These are phyloP conservation scores for Dinomys branickii DNA, from an alignment of 2,113 vertebrate species.

Conservation along the genomic window DNA sequence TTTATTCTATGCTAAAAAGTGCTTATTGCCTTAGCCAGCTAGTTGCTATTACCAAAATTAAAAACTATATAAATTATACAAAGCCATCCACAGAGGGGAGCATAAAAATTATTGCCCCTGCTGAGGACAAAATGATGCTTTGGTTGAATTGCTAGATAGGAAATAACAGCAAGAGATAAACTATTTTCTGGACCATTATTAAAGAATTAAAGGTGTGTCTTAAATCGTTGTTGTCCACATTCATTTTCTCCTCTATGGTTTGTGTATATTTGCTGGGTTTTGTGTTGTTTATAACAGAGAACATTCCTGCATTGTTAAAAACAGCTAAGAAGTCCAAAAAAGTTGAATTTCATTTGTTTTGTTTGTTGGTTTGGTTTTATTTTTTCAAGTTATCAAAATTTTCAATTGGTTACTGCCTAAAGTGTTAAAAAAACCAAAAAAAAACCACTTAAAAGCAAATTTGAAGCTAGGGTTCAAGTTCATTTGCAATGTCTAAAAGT, in stretches of 20 bases:
- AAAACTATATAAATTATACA: conserved; percentile 72
- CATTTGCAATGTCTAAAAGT: not conserved
- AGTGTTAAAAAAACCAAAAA: not conserved
- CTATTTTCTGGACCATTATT: conserved; percentile 66
- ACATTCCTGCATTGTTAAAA: conserved; percentile 51
- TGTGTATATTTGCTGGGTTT: not conserved
- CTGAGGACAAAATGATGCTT: conserved; percentile 67
- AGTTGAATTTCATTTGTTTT: conserved; percentile 22
- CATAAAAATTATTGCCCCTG: conserved; percentile 58
- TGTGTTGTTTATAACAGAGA: conserved; percentile 49
- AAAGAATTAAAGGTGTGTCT: conserved; percentile 61
- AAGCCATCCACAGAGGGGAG: conserved; percentile 60
- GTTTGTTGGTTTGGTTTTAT: not conserved
- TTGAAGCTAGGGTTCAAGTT: not conserved
- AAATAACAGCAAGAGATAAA: conserved; percentile 66
- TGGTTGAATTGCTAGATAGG: conserved; percentile 48
- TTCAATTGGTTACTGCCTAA: not conserved
- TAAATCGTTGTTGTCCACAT: conserved; percentile 59
- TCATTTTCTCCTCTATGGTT: conserved; percentile 47
- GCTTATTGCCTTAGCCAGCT: conserved; percentile 70
- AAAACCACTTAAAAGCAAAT: not conserved
- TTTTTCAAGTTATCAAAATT: conserved; percentile 4
- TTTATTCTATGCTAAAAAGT: conserved; percentile 66
- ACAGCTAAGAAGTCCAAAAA: not conserved
- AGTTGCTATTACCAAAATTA: conserved; percentile 75